Evolutionary conservation across 2,888 invertebrate genomes (phyloP), one percentile per base, ranked within the genome.

Genomic region (Drosophila recens): DNA sequence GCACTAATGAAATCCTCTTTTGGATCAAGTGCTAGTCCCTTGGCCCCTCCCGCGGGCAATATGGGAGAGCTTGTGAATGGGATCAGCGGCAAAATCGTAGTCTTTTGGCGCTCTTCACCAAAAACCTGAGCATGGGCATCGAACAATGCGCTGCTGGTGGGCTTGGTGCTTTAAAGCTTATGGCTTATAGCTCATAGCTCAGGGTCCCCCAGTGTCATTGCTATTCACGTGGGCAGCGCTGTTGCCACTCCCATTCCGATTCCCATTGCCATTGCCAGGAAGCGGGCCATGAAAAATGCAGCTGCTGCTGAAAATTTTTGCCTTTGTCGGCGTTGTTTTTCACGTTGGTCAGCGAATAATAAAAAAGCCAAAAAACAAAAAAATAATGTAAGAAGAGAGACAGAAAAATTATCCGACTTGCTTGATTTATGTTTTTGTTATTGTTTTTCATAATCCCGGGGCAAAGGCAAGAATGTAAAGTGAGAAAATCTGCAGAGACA

Each of bases 351-450:
- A 77, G 76, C 80, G 52, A 15, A 70, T 75, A 61, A 27, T 11
- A 69, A 75, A 62, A 34, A 33, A 43, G 15, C n/a, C 38, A 54
- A 23, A 30, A 48, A 56, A 43, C 42, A n/a, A 38, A 34, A 38
- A 63, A 38, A 56, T 9, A 49, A 38, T 58, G 23, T 51, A 40
- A 17, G 51, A 17, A 38, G 11, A 48, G 51, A 62, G 40, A 74
- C 58, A 57, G 59, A 63, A 53, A 83, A 77, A 87, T 81, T 75
- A 82, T 87, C 53, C 80, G 67, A 63, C 65, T 75, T 71, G 83
- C 71, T 80, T 84, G 89, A 84, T 84, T 84, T 88, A 84, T 84
- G 84, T 79, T 87, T 83, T 79, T 87, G 89, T 84, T 84, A 88
- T 88, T 88, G 87, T 86, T 83, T 83, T 83, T 52, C 80, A 79